phyloP scores from a whole-genome alignment of 2,797 vertebrate species.

The Heterohyrax brucei region DNA sequence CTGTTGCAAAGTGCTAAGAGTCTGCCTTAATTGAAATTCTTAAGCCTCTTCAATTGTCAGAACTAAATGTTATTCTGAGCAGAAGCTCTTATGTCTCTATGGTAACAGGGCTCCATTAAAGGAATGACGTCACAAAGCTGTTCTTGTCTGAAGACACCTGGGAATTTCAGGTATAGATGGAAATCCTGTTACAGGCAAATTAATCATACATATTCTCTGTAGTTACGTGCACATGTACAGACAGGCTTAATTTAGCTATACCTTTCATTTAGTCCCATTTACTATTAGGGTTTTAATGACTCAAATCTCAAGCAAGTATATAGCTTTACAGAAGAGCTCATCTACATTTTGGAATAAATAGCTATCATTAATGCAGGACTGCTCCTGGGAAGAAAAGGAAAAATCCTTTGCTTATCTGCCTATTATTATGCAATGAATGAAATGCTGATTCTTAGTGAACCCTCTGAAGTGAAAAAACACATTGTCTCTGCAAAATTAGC shows the following conservation, averaged over 20 bases:
- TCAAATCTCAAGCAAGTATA: slow-evolving; percentile 60
- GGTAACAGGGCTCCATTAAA: slow-evolving; percentile 85
- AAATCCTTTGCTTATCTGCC: slow-evolving; percentile 21
- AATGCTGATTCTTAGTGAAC: slow-evolving; percentile 22
- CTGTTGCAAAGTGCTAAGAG: slow-evolving; percentile 58
- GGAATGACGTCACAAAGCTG: slow-evolving; percentile 70
- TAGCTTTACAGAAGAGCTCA: slow-evolving; percentile 61
- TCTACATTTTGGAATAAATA: slow-evolving; percentile 75
- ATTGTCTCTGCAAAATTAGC: not conserved
- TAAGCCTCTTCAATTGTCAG: slow-evolving; percentile 72
- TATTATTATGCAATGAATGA: not conserved
- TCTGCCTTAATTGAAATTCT: slow-evolving; percentile 71
- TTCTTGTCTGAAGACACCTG: slow-evolving; percentile 72
- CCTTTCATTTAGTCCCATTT: slow-evolving; percentile 77
- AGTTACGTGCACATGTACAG: slow-evolving; percentile 75
- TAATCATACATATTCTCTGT: slow-evolving; percentile 64
- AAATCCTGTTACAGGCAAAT: slow-evolving; percentile 76
- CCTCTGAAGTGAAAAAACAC: slow-evolving; percentile 49
- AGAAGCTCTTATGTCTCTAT: slow-evolving; percentile 76
- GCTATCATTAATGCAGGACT: not conserved
- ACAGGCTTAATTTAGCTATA: slow-evolving; percentile 75
- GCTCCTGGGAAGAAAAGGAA: slow-evolving; percentile 13
- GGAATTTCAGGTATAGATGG: slow-evolving; percentile 71
- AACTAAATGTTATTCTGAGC: slow-evolving; percentile 72
- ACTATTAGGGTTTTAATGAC: slow-evolving; percentile 77